A percentile compares a stretch with the other conserved stretches of the same genome.
Conservation (phyloP, 2,888 invertebrate species). For the Drosophila diplacantha region DNA sequence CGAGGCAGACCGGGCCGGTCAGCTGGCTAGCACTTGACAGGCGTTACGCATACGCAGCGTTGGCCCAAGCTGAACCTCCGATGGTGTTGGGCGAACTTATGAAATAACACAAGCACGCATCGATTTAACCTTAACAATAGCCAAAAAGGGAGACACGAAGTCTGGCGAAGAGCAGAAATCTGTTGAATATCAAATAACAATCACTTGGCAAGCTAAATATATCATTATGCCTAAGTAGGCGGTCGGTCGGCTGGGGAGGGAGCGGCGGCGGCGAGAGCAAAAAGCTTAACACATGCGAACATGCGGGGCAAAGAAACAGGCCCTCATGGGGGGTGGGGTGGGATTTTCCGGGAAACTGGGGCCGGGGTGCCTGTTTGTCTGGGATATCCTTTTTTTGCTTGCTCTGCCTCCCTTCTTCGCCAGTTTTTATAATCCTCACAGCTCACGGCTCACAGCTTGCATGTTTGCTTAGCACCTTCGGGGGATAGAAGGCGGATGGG, state of each 20-base stretch:
- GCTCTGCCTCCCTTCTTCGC: slow-evolving; percentile 26
- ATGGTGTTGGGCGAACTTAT: slow-evolving; percentile 38
- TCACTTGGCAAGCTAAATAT: slow-evolving; percentile 72
- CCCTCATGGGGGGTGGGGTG: background rate
- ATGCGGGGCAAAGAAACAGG: slow-evolving; percentile 14
- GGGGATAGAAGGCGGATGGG: slow-evolving; percentile 4
- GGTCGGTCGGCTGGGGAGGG: slow-evolving; percentile 40
- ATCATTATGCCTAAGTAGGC: slow-evolving; percentile 69
- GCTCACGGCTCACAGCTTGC: slow-evolving; percentile 47
- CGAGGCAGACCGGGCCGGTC: slow-evolving; percentile 14
- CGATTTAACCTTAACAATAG: slow-evolving; percentile 43
- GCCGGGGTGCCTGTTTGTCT: slow-evolving; percentile 46
- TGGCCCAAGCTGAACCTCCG: slow-evolving; percentile 25
- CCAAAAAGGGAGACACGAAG: slow-evolving; percentile 28
- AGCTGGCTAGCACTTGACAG: slow-evolving; percentile 22
- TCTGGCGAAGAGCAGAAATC: slow-evolving; percentile 54
- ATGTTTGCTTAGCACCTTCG: slow-evolving; percentile 67
- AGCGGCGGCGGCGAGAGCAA: slow-evolving; percentile 31
- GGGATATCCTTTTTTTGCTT: slow-evolving; percentile 52
- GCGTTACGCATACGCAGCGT: slow-evolving; percentile 54
- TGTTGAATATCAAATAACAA: slow-evolving; percentile 75
- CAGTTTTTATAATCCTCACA: slow-evolving; percentile 59
- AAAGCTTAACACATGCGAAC: slow-evolving; percentile 49
- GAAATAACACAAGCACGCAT: slow-evolving; percentile 55
- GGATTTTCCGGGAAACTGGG: slow-evolving; percentile 6